Evolutionary conservation across 2,797 vertebrate species (phyloP).

Genomic region (Corythornis leucogaster): DNA sequence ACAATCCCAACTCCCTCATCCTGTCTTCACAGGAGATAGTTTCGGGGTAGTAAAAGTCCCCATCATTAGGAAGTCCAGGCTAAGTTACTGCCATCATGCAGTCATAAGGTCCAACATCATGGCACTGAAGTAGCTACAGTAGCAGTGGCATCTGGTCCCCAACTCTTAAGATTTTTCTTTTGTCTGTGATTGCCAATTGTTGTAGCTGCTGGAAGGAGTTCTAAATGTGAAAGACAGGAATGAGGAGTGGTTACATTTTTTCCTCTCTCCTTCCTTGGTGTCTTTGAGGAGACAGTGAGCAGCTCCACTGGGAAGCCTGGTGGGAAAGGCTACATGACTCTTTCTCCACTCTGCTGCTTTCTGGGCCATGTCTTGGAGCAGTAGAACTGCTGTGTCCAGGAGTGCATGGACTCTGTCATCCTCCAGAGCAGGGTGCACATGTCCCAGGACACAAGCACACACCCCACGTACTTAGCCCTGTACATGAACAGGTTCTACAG

Average conservation of each 20-base stretch:
- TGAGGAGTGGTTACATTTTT: accelerated
- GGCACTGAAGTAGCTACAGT: background rate
- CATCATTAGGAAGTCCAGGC: no score
- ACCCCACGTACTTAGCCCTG: background rate
- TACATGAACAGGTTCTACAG: background rate
- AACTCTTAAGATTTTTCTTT: background rate
- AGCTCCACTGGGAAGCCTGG: background rate
- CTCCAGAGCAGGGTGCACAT: background rate
- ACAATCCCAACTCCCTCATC: no score
- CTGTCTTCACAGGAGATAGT: background rate
- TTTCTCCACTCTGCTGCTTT: background rate
- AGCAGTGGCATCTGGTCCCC: background rate
- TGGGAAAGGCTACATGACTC: background rate
- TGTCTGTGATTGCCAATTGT: background rate
- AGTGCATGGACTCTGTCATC: background rate
- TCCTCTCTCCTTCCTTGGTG: background rate
- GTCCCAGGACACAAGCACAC: background rate
- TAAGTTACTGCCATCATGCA: background rate
- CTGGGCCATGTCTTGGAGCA: background rate
- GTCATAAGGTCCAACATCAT: background rate
- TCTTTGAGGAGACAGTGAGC: background rate
- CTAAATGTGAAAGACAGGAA: background rate
- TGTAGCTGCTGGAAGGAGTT: background rate
- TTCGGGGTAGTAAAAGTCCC: background rate
- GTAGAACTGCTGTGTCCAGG: background rate